Base-by-base conservation (phyloP, 1,140 invertebrate genomes). In the Drosophila repleta region DNA sequence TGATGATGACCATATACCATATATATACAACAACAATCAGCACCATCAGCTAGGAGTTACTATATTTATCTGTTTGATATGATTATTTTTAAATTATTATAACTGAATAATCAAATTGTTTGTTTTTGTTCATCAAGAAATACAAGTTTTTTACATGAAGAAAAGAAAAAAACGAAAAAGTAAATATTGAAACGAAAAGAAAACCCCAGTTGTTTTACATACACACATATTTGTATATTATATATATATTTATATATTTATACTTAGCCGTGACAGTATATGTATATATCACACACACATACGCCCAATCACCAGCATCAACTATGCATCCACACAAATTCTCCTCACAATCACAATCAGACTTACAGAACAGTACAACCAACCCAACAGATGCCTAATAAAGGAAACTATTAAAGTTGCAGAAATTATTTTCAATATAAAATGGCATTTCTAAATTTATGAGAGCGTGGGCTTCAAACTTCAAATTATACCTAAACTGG, bases 61-160 rank as follows among this genome's bases (percentile, higher is more conserved):
- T 79, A 76, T 81, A 78, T 64, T 73, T 64, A 85, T 85, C 85
- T 89, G 85, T 90, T 89, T 89, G 84, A 65, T 63, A 78, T 84
- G 84, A 90, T 90, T 80, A 80, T 89, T 90, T 84, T 70, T 64
- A 77, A 53, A 74, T 85, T 85, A 85, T 80, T 60, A 61, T 79
- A 82, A 85, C 79, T 70, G 58, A 87, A 83, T 88, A 88, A 87
- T 88, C 83, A 76, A 88, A 83, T 70, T 87, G 75, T 83, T 83
- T 83, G 79, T 87, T 88, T 87, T 87, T 87, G 83, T 87, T 88
- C 84, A 88, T 73, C 70, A 79, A 68, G 74, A 87, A 87, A 89
- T 89, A 90, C 80, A 87, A 85, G 80, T 89, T 89, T 90, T 88
- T 85, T 90, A 89, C 81, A 67, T 73, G 75, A 90, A 78, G 71